Conservation (phyloP, 2,113 vertebrate genomes). For the Azemiops feae region DNA sequence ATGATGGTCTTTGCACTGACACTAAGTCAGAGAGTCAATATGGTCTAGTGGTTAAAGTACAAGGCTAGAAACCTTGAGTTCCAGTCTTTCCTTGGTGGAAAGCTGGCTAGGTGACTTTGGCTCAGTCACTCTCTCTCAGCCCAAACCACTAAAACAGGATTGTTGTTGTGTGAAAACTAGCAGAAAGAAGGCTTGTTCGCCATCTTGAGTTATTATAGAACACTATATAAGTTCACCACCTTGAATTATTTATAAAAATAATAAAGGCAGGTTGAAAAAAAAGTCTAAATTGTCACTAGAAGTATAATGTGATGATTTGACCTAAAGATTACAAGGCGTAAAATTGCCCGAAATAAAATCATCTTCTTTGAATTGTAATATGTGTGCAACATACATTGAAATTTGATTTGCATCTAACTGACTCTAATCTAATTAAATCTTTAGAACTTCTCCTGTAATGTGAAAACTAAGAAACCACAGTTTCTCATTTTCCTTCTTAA, state of each 20-base stretch:
- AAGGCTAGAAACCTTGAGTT: neutral
- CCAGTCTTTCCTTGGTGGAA: neutral
- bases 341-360: neutral
- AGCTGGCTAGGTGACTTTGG: too few species aligned
- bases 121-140: neutral
- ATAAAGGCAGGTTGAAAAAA: neutral
- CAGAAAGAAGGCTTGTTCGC: neutral
- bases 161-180: neutral
- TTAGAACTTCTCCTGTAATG: neutral
- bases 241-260: neutral
- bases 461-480: neutral
- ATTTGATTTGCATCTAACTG: neutral
- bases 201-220: neutral
- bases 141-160: neutral
- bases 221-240: neutral
- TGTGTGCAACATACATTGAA: neutral
- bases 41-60: neutral
- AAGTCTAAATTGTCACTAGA: neutral
- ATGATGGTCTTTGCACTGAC: neutral
- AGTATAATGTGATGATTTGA: neutral
- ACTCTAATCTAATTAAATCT: neutral
- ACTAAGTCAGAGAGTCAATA: neutral
- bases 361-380: neutral
- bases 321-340: neutral
- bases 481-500: neutral